These are phyloP conservation scores for Echinops telfairi DNA, from an alignment of 2,113 vertebrate species.

Conservation along the genomic window DNA sequence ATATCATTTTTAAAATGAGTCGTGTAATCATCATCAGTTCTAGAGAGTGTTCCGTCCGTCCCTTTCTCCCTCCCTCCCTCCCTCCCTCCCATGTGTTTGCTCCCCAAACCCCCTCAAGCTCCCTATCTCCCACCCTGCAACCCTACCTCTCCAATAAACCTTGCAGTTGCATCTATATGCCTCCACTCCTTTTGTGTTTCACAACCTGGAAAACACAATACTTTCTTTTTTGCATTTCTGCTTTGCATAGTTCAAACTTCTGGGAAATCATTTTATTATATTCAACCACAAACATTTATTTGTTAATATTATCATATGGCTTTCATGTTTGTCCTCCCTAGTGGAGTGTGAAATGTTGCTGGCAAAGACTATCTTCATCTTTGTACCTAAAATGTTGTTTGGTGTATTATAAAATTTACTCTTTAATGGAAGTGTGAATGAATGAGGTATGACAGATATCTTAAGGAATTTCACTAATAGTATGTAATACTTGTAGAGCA, in stretches of 20 bases:
- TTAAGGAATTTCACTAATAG: conserved; percentile 62
- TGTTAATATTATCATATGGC: conserved; percentile 30
- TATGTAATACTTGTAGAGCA: conserved; percentile 26
- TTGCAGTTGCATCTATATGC: too few species aligned
- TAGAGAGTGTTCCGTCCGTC: too few species aligned
- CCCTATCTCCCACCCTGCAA: too few species aligned
- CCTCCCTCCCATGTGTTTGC: too few species aligned
- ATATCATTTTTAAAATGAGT: too few species aligned
- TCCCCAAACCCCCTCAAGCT: too few species aligned
- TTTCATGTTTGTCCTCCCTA: conserved; percentile 50
- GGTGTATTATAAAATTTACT: conserved; percentile 47
- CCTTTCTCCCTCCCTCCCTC: too few species aligned
- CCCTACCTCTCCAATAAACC: too few species aligned
- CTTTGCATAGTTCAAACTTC: conserved; percentile 15
- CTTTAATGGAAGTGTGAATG: conserved; percentile 15
- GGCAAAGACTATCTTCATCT: conserved; percentile 12
- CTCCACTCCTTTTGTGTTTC: too few species aligned
- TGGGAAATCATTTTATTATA: conserved; percentile 38
- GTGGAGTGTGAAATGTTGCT: conserved; percentile 49
- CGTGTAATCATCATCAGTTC: too few species aligned
- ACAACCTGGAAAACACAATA: background rate
- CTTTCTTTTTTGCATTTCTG: conserved; percentile 16
- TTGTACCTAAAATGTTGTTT: conserved; percentile 37
- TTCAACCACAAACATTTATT: conserved; percentile 44
- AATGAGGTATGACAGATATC: conserved; percentile 5